These are phyloP conservation scores for Noctua pronuba DNA, from an alignment of 2,888 invertebrate genomes.

Conservation along the genomic window DNA sequence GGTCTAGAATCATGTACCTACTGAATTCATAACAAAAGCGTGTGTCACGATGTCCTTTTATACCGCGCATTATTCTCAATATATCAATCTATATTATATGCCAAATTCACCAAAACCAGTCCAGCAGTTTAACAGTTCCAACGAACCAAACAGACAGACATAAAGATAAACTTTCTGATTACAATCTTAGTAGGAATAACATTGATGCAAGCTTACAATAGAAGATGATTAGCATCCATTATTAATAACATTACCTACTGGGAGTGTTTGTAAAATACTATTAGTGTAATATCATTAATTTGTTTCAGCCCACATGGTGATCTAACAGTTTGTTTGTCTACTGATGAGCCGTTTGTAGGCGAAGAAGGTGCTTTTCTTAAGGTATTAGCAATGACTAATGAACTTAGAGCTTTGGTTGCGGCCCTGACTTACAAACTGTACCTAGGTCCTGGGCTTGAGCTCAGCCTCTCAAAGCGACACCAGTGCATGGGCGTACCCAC, in stretches of 20 bases:
- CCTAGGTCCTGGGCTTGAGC: background rate
- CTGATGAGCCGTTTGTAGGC: conserved; percentile 38
- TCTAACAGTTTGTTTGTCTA: conserved; percentile 27
- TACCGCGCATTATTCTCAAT: background rate
- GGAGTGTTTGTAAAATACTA: conserved; percentile 38
- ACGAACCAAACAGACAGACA: background rate
- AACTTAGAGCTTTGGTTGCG: background rate
- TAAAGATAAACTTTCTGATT: background rate
- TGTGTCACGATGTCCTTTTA: background rate
- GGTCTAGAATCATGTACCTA: background rate
- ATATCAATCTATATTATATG: background rate
- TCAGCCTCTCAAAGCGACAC: too few relatives aligned
- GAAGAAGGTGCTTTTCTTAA: background rate
- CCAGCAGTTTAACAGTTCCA: background rate
- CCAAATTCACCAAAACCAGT: background rate
- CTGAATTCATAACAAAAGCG: too few relatives aligned
- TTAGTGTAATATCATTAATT: conserved; percentile 50
- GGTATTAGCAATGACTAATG: conserved; percentile 14
- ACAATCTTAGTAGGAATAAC: background rate
- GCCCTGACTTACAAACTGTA: background rate
- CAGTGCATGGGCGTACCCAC: too few relatives aligned
- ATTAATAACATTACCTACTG: conserved; percentile 43
- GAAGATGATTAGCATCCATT: conserved; percentile 46
- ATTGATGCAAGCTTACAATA: conserved; percentile 48
- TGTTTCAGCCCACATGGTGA: conserved; percentile 43